Evolutionary conservation across 2,797 vertebrate genomes (phyloP).

Genomic region (Darevskia mixta): DNA sequence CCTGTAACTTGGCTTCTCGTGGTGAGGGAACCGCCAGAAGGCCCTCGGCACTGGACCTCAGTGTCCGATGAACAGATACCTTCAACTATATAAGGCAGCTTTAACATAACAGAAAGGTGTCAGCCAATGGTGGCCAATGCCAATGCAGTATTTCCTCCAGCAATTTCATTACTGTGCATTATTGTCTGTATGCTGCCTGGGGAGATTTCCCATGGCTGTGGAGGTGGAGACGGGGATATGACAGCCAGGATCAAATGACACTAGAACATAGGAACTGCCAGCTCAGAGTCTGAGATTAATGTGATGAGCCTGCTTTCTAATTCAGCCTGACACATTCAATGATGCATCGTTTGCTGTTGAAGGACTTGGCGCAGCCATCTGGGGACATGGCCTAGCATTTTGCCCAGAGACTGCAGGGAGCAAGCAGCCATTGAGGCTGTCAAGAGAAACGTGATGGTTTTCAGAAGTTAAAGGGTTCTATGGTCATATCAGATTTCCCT

Average conservation of each 20-base stretch:
- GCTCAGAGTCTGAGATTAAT: slow-evolving; percentile 61
- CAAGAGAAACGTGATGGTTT: rapidly evolving
- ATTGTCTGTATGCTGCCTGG: slow-evolving; percentile 45
- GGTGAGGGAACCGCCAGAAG: too few relatives aligned
- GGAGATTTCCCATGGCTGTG: slow-evolving; percentile 57
- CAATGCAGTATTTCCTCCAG: slow-evolving; percentile 37
- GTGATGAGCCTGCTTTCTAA: slow-evolving; percentile 72
- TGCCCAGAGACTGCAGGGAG: slow-evolving; percentile 25
- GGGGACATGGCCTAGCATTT: slow-evolving; percentile 36
- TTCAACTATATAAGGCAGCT: background rate
- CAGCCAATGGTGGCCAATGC: background rate
- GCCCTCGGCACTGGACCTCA: too few relatives aligned
- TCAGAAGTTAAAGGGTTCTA: background rate
- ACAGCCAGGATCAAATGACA: slow-evolving; percentile 67
- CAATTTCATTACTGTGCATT: slow-evolving; percentile 43
- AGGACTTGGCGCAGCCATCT: slow-evolving; percentile 40
- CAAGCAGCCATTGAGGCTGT: background rate
- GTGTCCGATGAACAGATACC: background rate
- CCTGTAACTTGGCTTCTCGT: too few relatives aligned
- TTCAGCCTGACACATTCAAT: slow-evolving; percentile 68
- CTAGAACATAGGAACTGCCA: slow-evolving; percentile 64
- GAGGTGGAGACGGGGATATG: slow-evolving; percentile 32
- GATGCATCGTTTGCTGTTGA: slow-evolving; percentile 60
- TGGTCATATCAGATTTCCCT: rapidly evolving
- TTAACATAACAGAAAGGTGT: slow-evolving; percentile 3